Conservation (phyloP, 2,888 invertebrate species). For the Hyppa rectilinea region DNA sequence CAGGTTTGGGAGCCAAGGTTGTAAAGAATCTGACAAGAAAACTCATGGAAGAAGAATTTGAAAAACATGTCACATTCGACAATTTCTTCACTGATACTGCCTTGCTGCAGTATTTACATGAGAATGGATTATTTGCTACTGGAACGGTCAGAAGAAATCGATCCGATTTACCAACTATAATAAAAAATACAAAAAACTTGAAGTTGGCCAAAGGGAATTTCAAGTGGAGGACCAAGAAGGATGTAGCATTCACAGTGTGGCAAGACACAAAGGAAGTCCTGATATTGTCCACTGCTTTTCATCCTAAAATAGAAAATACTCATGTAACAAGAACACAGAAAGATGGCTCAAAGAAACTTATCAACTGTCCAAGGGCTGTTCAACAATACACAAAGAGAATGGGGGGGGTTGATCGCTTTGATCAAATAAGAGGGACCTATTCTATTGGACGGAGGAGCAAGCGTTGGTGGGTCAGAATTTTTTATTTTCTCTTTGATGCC, state of each 20-base stretch:
- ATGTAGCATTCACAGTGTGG: background rate
- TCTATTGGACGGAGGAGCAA: too few relatives aligned
- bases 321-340: too few relatives aligned
- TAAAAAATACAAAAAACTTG: slow-evolving; percentile 4
- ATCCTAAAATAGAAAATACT: too few relatives aligned
- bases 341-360: too few relatives aligned
- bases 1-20: slow-evolving; percentile 15
- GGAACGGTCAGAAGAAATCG: background rate
- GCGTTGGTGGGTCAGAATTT: slow-evolving; percentile 1
- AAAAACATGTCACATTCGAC: slow-evolving; percentile 4
- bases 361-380: too few relatives aligned
- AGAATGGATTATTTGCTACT: background rate
- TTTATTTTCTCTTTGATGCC: slow-evolving; percentile 3
- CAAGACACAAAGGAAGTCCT: too few relatives aligned
- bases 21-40: slow-evolving; percentile 17
- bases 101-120: background rate
- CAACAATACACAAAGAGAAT: too few relatives aligned
- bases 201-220: slow-evolving; percentile 3
- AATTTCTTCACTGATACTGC: slow-evolving; percentile 2
- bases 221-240: slow-evolving; percentile 5
- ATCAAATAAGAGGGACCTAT: too few relatives aligned
- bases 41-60: slow-evolving; percentile 9
- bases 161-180: slow-evolving; percentile 4
- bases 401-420: too few relatives aligned
- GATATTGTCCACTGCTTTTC: too few relatives aligned